These are phyloP conservation scores for Psittacula derbiana DNA, from an alignment of 2,797 vertebrate genomes.

Conservation along the genomic window DNA sequence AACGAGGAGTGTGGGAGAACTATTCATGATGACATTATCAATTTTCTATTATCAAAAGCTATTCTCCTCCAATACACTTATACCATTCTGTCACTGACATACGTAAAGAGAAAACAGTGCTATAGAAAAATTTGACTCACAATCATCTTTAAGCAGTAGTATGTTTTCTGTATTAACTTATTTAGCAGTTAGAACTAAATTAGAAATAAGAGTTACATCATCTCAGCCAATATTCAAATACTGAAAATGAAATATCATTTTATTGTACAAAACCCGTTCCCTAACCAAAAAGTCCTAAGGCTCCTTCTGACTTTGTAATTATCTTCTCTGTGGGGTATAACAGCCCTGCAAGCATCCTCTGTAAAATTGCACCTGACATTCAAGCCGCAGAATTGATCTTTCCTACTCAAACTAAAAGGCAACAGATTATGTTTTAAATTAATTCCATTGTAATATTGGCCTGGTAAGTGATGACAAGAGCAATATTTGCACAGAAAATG, in stretches of 20 bases:
- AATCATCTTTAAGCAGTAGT: neutral
- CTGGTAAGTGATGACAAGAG: slow-evolving; percentile 2
- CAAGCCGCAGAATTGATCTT: slow-evolving; percentile 35
- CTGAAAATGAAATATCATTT: slow-evolving; percentile 53
- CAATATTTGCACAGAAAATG: slow-evolving; percentile 15
- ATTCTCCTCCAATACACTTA: neutral
- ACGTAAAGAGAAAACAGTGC: neutral
- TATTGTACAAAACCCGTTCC: slow-evolving; percentile 10
- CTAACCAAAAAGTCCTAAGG: slow-evolving; percentile 15
- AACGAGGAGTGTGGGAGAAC: neutral
- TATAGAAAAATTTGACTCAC: neutral
- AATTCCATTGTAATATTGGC: slow-evolving; percentile 9
- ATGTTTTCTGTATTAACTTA: neutral
- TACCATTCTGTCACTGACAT: neutral
- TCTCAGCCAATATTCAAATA: slow-evolving; percentile 27
- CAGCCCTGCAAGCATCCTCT: neutral
- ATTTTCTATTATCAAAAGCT: neutral
- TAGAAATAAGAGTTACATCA: neutral
- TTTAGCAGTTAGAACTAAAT: neutral
- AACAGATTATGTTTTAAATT: slow-evolving; percentile 49
- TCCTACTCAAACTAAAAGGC: slow-evolving; percentile 11
- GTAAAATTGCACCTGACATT: slow-evolving; percentile 50
- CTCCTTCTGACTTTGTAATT: slow-evolving; percentile 58
- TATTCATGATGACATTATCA: neutral
- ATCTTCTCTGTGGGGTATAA: slow-evolving; percentile 49